These are phyloP conservation scores for Heliothis peltigera DNA, from an alignment of 2,888 invertebrate species.

Conservation along the genomic window DNA sequence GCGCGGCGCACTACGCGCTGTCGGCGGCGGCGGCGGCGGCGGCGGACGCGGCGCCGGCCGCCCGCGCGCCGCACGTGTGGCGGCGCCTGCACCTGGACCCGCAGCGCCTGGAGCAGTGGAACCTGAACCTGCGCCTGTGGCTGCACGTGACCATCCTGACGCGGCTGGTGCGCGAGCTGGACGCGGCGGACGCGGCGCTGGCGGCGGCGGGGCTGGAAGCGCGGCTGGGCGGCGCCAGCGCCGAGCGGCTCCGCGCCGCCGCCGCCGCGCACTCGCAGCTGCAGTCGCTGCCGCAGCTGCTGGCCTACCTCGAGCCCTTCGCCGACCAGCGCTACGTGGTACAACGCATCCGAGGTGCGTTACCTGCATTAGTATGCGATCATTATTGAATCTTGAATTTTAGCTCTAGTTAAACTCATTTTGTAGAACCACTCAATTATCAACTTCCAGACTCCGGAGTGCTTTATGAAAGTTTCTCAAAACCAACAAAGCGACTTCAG, in stretches of 20 bases:
- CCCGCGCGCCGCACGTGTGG: slow-evolving; percentile 85
- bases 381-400: no score
- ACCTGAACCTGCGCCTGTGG: slow-evolving; percentile 91
- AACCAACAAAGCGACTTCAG: no score
- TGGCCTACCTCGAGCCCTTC: slow-evolving; percentile 94
- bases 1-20: slow-evolving; percentile 35
- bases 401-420: no score
- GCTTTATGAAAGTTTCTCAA: no score
- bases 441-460: no score
- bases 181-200: slow-evolving; percentile 92
- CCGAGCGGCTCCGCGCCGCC: slow-evolving; percentile 70
- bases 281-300: slow-evolving; percentile 91
- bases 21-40: slow-evolving; percentile 65
- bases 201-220: slow-evolving; percentile 79
- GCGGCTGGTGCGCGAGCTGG: slow-evolving; percentile 93
- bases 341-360: slow-evolving; percentile 91
- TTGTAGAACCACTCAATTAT: no score
- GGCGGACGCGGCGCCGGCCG: slow-evolving; percentile 54
- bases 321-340: slow-evolving; percentile 96
- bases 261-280: slow-evolving; percentile 77
- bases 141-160: slow-evolving; percentile 95
- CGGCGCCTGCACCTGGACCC: slow-evolving; percentile 91
- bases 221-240: slow-evolving; percentile 73
- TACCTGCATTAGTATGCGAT: background rate
- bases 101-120: slow-evolving; percentile 93